phyloP scores from a whole-genome alignment of 2,113 vertebrate species.

The Microcebus murinus region DNA sequence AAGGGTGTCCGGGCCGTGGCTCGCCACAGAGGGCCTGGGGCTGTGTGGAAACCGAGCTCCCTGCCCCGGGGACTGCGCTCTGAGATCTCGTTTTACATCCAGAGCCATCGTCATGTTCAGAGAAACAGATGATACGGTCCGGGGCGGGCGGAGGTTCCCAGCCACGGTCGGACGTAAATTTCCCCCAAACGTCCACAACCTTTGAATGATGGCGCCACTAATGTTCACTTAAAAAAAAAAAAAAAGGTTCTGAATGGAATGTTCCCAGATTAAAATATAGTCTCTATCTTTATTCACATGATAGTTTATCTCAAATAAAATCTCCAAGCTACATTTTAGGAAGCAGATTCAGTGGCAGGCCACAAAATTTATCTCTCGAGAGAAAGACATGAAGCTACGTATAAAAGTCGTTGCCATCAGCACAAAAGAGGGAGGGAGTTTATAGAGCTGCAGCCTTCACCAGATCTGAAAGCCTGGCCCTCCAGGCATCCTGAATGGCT shows the following conservation, averaged over 20 bases:
- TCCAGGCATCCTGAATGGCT: background rate
- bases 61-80: rapidly evolving
- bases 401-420: conserved; percentile 30
- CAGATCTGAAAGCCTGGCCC: background rate
- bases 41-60: rapidly evolving
- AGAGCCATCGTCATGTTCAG: rapidly evolving
- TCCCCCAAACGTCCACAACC: background rate
- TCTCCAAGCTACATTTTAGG: conserved; percentile 51
- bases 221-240: background rate
- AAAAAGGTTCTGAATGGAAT: background rate
- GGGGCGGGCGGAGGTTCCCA: background rate
- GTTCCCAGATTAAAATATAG: conserved; percentile 52
- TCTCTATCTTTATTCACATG: conserved; percentile 49
- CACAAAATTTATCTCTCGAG: conserved; percentile 43
- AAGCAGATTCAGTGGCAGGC: conserved; percentile 38
- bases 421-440: background rate
- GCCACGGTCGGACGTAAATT: background rate
- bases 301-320: conserved; percentile 55
- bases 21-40: rapidly evolving
- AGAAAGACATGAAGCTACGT: conserved; percentile 60
- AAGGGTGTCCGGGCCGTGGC: rapidly evolving
- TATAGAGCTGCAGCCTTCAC: background rate
- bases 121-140: background rate
- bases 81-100: background rate
- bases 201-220: background rate